Evolutionary conservation across 2,113 vertebrate species (phyloP).

Genomic region (Odocoileus hemionus): DNA sequence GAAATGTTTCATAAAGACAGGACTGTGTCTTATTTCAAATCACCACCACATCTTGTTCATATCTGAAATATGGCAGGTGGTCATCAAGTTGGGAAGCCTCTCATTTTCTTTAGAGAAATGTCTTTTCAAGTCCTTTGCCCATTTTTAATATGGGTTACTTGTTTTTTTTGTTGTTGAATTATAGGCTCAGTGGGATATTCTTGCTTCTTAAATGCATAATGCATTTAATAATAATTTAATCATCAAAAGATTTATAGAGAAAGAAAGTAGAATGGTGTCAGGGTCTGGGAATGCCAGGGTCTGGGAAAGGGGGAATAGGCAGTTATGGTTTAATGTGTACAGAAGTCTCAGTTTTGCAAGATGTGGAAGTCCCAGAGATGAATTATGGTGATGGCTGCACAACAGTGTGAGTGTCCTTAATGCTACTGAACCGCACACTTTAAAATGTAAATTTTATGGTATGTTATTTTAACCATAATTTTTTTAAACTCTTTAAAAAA

Average conservation of each 20-base stretch:
- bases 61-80: background rate
- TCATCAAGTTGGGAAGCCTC: background rate
- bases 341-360: background rate
- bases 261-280: background rate
- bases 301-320: background rate
- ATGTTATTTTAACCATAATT: background rate
- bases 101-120: background rate
- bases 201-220: background rate
- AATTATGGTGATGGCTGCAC: background rate
- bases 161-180: background rate
- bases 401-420: background rate
- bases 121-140: background rate
- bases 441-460: background rate
- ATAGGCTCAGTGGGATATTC: background rate
- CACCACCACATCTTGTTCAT: background rate
- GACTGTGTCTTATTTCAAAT: background rate
- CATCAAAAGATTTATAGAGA: background rate
- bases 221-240: background rate
- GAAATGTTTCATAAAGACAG: background rate
- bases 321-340: background rate
- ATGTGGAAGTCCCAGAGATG: background rate
- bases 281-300: background rate
- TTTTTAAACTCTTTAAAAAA: background rate
- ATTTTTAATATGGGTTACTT: background rate
- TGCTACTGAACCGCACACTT: background rate